These are phyloP conservation scores for Tapera naevia DNA, from an alignment of 2,797 vertebrate genomes.

Conservation along the genomic window DNA sequence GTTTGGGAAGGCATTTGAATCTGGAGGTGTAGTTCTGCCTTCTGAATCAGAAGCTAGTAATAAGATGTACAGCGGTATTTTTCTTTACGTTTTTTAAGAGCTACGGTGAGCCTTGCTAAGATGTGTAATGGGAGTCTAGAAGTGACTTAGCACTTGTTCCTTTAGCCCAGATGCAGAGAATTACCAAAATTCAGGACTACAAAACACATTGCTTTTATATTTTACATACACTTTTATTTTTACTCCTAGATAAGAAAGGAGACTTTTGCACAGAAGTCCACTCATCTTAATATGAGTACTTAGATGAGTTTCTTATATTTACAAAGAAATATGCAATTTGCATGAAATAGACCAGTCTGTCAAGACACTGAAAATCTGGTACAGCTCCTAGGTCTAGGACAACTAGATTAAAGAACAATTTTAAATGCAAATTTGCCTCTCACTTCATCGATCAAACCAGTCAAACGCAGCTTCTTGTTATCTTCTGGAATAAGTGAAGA, in stretches of 20 bases:
- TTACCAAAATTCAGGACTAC: not conserved
- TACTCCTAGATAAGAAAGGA: not conserved
- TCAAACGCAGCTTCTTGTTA: not conserved
- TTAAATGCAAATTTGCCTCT: not conserved
- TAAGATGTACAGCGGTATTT: not conserved
- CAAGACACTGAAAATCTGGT: not conserved
- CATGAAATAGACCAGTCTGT: not conserved
- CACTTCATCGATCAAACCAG: not conserved
- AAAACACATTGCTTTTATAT: not conserved
- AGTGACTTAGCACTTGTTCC: not conserved
- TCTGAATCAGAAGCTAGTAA: not conserved
- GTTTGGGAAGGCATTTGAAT: not conserved
- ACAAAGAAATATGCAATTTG: not conserved
- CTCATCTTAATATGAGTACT: not conserved
- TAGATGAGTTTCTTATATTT: not conserved
- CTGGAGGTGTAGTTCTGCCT: not conserved
- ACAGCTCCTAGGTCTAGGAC: not conserved
- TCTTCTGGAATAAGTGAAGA: not conserved
- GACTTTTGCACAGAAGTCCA: not conserved
- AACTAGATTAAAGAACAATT: slow-evolving; percentile 16
- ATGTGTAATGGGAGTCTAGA: not conserved
- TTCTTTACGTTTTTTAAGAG: not conserved
- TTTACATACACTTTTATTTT: not conserved
- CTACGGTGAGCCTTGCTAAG: not conserved
- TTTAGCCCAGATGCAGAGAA: not conserved